These are phyloP conservation scores for Pedionomus torquatus DNA, from an alignment of 2,113 vertebrate genomes.

Conservation along the genomic window DNA sequence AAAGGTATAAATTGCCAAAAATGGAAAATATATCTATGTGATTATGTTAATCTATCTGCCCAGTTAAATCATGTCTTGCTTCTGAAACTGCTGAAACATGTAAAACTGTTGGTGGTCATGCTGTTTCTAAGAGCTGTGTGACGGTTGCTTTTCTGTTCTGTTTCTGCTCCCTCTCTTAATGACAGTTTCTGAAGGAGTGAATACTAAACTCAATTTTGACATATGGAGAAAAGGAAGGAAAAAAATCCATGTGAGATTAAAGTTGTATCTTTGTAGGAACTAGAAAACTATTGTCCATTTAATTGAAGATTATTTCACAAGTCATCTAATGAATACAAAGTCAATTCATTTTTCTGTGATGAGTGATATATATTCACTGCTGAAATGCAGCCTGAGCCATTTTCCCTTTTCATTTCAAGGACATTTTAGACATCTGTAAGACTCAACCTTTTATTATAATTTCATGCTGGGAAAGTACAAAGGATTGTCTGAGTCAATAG, in stretches of 20 bases:
- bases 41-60: not conserved
- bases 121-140: not conserved
- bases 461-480: constrained; percentile 55
- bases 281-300: constrained; percentile 43
- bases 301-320: constrained; percentile 70
- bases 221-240: not conserved
- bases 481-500: constrained; percentile 60
- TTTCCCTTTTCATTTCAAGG: constrained; percentile 66
- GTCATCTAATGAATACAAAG: constrained; percentile 52
- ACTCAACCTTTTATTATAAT: constrained; percentile 61
- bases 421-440: constrained; percentile 55
- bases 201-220: constrained; percentile 17
- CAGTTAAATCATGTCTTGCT: not conserved
- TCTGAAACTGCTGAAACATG: not conserved
- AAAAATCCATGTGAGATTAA: constrained; percentile 38
- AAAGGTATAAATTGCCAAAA: not conserved
- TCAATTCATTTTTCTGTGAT: constrained; percentile 58
- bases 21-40: not conserved
- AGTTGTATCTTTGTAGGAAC: constrained; percentile 20
- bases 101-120: not conserved
- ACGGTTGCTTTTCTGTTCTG: not conserved
- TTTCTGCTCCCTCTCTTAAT: not conserved
- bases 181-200: not conserved
- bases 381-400: constrained; percentile 4
- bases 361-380: constrained; percentile 42